Evolutionary conservation across 2,797 vertebrate species (phyloP), one percentile per base, ranked within the genome.

Genomic region (Myripristis jacobus): DNA sequence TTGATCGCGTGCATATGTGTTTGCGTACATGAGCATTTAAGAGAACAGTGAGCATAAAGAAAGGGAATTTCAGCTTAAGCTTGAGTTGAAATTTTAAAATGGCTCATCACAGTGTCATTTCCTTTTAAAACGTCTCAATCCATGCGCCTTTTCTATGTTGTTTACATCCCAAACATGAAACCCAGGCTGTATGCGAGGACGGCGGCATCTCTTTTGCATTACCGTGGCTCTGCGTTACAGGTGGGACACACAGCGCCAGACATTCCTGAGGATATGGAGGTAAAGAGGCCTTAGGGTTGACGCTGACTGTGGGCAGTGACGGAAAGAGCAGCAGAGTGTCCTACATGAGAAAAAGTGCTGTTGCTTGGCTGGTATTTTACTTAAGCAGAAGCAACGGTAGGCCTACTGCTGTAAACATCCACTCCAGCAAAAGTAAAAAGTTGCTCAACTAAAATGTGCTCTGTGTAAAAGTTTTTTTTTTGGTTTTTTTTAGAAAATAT

Each of bases 211-310:
- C 55, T 34, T 55, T 27, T 31, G 47, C 43, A 52, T 66, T 15
- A 48, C 56, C 24, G 24, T 4, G 63, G 3, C 25, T 25, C 12
- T 38, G 65, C 4, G 34, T 75, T 56, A 55, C 80, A 85, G 84
- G 69, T 83, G 78, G 66, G 58, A 79, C 63, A 52, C 77, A 55
- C 66, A 67, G 63, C 56, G 75, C 73, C 56, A 76, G 74, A 84
- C 82, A 88, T 87, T 89, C 86, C 83, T 80, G 22, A 85, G 72
- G 75, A 86, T 87, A 81, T 88, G 77, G 83, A 76, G 64, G 63
- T 61, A 69, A 65, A 53, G 59, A 43, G 7, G 64, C 86, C 80
- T 72, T 60, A 0, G 74, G 84, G 72, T 66, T 51, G 12, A 56
- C 62, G 59, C 75, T 61, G 44, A 71, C 61, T 71, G 43, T 48